These are phyloP conservation scores for Candoia aspera DNA, from an alignment of 2,113 vertebrate genomes.

Conservation along the genomic window DNA sequence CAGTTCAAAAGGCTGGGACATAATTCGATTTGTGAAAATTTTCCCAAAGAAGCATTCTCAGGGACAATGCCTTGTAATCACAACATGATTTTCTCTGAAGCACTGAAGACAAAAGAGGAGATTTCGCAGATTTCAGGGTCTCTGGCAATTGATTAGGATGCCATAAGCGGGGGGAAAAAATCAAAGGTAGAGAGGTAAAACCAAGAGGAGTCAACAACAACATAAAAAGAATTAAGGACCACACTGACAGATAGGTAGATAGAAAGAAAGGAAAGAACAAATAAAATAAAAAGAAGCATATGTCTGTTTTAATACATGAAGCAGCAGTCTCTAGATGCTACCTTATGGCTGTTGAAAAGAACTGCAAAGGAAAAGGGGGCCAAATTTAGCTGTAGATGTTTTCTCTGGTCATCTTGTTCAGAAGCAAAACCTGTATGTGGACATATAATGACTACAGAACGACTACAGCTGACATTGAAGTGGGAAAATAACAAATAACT, in stretches of 20 bases:
- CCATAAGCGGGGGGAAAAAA: no score
- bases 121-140: no score
- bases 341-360: not conserved
- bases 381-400: not conserved
- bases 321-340: not conserved
- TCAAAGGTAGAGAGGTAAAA: not conserved
- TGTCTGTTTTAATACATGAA: not conserved
- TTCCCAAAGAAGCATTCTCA: not conserved
- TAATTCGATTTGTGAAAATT: not conserved
- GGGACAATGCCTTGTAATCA: not conserved
- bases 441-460: not conserved
- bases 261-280: not conserved
- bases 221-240: not conserved
- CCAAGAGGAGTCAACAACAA: not conserved
- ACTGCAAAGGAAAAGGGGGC: not conserved
- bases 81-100: not conserved
- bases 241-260: no score
- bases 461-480: not conserved
- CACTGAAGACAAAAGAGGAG: not conserved
- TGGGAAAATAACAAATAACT: not conserved
- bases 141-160: no score
- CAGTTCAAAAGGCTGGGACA: no score
- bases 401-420: not conserved
- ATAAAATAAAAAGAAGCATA: not conserved
- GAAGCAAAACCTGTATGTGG: not conserved